Evolutionary conservation across 2,888 invertebrate species (phyloP).

Genomic region (Cataglyphis livida): DNA sequence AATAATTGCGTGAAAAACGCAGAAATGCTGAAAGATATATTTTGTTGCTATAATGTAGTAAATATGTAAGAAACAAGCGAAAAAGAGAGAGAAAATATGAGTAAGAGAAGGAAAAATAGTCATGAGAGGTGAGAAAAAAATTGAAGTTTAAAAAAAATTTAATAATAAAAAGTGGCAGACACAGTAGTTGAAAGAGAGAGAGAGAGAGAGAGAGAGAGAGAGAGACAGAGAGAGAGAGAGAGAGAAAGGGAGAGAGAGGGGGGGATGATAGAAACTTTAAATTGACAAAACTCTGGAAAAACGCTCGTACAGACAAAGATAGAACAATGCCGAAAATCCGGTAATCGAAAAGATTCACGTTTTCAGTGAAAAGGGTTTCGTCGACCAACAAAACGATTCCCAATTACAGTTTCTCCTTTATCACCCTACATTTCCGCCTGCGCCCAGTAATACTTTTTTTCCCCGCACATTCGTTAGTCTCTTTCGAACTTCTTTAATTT

Average conservation of each 20-base stretch:
- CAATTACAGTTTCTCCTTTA: conserved; percentile 47
- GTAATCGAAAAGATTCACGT: conserved; percentile 52
- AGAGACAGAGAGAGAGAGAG: too few species aligned
- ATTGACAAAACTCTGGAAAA: conserved; percentile 69
- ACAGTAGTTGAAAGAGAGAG: conserved; percentile 12
- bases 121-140: conserved; percentile 45
- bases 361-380: conserved; percentile 27
- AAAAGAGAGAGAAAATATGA: conserved; percentile 4
- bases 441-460: conserved; percentile 10
- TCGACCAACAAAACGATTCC: conserved; percentile 33
- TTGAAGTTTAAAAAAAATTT: conserved; percentile 44
- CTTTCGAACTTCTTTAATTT: conserved; percentile 2
- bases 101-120: conserved; percentile 55
- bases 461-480: neutral
- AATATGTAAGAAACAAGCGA: neutral
- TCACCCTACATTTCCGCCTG: conserved; percentile 26
- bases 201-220: conserved; percentile 21
- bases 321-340: conserved; percentile 62
- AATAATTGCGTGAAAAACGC: neutral
- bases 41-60: neutral
- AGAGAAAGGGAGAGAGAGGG: neutral
- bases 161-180: conserved; percentile 52
- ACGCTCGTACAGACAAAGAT: conserved; percentile 68
- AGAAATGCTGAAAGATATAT: neutral
- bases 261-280: conserved; percentile 56